Evolutionary conservation across 2,888 invertebrate genomes (phyloP), one percentile per base, ranked within the genome.

Genomic region (Pristionchus mayeri): DNA sequence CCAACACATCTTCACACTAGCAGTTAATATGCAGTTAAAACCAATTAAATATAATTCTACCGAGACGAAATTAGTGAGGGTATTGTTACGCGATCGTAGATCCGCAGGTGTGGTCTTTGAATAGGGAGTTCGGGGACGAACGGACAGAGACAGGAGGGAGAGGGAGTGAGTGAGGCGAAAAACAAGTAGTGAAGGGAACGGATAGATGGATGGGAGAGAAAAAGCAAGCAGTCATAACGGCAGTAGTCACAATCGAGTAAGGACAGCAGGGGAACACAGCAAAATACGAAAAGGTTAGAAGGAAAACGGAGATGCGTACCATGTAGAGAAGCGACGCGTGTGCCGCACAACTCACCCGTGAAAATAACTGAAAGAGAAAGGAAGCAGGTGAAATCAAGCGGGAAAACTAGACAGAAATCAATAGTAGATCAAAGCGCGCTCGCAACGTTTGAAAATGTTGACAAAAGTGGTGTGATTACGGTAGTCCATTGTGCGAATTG

Each of bases 301-400:
- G n/a, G n/a, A 44, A 44, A 13, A 44, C 7, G 13, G 44, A 37
- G 16, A 21, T 16, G 44, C 71, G 40, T 40, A 71, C 71, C 71
- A 71, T 71, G 71, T n/a, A 71, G 21, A 40, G 71, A 71, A 40
- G n/a, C 40, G 30, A 71, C 18, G 30, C 40, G 40, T 24, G 63
- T 34, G 71, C 21, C 40, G 71, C 40, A 40, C 71, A 71, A 71
- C 24, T 71, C 27, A 71, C 71, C 37, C 71, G 71, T 71, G 71
- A 40, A 71, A 71, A n/a, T 6, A 71, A 44, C 71, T 71, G 71
- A 71, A 71, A 71, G 71, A 40, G 40, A 44, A 24, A 9, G 3
- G n/a, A 13, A 24, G 11, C 71, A 71, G 44, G 71, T 71, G 71
- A 4, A 71, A 71, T 44, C 71, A n/a, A n/a, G n/a, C n/a, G n/a